These are phyloP conservation scores for Harpagus bidentatus DNA, from an alignment of 2,113 vertebrate genomes.

Conservation along the genomic window DNA sequence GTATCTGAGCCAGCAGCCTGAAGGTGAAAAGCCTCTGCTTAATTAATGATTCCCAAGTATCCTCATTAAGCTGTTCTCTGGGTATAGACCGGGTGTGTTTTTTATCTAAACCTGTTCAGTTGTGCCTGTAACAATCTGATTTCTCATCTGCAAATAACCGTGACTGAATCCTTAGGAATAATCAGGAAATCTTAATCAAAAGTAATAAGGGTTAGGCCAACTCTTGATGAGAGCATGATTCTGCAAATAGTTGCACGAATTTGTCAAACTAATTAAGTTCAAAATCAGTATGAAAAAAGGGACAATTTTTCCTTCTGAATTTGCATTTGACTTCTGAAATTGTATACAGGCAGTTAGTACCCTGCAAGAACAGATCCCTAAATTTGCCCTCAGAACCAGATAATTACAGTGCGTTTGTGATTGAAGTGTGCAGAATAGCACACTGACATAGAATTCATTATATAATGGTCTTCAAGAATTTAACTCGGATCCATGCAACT, in stretches of 20 bases:
- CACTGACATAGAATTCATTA: background rate
- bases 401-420: background rate
- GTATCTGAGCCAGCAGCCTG: background rate
- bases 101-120: slow-evolving; percentile 5
- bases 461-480: background rate
- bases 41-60: slow-evolving; percentile 36
- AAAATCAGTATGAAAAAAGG: background rate
- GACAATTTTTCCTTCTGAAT: background rate
- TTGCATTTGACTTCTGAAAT: background rate
- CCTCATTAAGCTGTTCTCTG: slow-evolving; percentile 11
- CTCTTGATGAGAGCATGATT: background rate
- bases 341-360: background rate
- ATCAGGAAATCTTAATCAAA: slow-evolving; percentile 39
- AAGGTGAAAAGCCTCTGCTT: slow-evolving; percentile 20
- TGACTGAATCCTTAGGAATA: background rate
- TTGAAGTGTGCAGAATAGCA: background rate
- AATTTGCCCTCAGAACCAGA: background rate
- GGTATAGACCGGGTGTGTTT: background rate
- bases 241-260: background rate
- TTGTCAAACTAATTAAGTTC: background rate
- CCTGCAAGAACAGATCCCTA: background rate
- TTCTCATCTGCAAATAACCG: background rate
- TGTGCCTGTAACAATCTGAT: background rate
- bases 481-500: background rate
- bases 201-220: background rate